A percentile compares a stretch with the other conserved stretches of the same genome.
Conservation (phyloP, 2,797 vertebrate species). For the Eulemur mongoz region DNA sequence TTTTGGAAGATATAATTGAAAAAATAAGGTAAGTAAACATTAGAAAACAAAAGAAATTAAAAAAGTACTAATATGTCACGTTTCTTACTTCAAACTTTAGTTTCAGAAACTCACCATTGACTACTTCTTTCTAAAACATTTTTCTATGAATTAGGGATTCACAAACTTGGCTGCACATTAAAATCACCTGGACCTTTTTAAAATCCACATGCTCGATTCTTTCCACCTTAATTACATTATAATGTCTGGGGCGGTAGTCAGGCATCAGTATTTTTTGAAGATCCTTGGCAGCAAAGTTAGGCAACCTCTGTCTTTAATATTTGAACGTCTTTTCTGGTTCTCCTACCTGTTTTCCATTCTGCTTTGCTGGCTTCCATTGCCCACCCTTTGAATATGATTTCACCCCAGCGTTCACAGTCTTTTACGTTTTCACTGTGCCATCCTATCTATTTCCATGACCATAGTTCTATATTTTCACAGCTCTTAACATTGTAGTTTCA, state of each 20-base stretch:
- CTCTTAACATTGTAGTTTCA: neutral
- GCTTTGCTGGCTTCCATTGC: neutral
- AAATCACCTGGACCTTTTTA: slow-evolving; percentile 6
- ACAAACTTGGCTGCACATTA: neutral
- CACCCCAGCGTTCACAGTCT: neutral
- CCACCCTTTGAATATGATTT: neutral
- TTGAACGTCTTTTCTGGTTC: neutral
- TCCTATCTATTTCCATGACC: neutral
- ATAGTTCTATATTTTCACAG: neutral
- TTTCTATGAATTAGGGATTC: neutral
- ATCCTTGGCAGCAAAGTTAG: neutral
- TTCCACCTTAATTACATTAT: neutral
- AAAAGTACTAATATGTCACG: neutral
- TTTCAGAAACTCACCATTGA: slow-evolving; percentile 3
- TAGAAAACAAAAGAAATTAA: neutral
- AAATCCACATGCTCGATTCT: neutral
- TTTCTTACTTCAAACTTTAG: neutral
- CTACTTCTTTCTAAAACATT: neutral
- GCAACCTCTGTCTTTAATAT: neutral
- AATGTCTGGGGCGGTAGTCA: neutral
- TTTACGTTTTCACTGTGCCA: neutral
- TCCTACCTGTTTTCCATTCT: neutral
- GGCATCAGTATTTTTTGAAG: neutral
- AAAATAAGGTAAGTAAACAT: slow-evolving; percentile 88
- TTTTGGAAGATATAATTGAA: slow-evolving; percentile 96